phyloP scores from a whole-genome alignment of 1,140 invertebrate species.

The Harpegnathos saltator region DNA sequence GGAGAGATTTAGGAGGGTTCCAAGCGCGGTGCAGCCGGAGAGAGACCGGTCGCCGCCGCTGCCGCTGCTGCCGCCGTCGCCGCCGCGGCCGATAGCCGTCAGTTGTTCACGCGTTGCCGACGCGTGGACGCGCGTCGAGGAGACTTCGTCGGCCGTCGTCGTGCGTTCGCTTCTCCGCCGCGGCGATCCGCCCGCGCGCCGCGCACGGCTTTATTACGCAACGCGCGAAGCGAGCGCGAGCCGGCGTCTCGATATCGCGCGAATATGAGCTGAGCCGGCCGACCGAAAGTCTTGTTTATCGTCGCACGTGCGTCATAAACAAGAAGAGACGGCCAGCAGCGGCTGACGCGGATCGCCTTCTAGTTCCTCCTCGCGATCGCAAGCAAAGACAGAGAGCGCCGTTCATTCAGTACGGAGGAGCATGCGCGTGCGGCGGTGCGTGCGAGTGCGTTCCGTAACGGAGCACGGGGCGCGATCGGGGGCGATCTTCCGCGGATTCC shows the following conservation, averaged over 20 bases:
- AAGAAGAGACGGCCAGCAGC: too few relatives aligned
- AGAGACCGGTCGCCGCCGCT: too few relatives aligned
- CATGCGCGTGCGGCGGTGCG: too few relatives aligned
- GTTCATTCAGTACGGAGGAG: too few relatives aligned
- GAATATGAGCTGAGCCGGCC: too few relatives aligned
- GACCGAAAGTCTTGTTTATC: background rate
- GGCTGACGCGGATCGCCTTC: too few relatives aligned
- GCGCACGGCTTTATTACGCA: constrained; percentile 10
- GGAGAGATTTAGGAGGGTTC: constrained; percentile 11
- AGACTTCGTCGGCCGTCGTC: background rate
- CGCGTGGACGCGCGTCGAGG: background rate
- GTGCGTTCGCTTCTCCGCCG: background rate
- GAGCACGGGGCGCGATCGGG: background rate
- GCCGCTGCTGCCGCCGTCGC: too few relatives aligned
- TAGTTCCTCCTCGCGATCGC: too few relatives aligned
- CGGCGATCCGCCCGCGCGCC: background rate
- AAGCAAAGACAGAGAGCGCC: too few relatives aligned
- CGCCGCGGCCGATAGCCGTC: constrained; percentile 17
- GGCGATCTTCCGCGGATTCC: too few relatives aligned
- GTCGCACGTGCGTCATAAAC: too few relatives aligned
- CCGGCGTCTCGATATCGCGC: background rate
- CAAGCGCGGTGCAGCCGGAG: too few relatives aligned
- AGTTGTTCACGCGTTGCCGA: constrained; percentile 39
- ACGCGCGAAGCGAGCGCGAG: background rate
- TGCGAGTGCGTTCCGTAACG: background rate